Conservation (phyloP, 1,140 invertebrate species). For the Drosophila mauritiana region DNA sequence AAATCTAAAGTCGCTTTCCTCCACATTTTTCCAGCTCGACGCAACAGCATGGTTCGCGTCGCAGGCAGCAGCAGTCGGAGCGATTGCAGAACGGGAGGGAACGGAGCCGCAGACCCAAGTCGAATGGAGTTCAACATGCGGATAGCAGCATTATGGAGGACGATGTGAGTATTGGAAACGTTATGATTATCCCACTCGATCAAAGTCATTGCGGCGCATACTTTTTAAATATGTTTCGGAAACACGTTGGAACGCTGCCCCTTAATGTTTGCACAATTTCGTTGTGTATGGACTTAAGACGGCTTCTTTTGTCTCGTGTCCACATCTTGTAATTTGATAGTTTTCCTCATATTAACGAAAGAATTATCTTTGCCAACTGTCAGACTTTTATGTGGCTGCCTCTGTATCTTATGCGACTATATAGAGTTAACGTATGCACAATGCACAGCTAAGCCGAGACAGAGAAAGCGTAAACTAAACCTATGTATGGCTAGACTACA, state of each 20-base stretch:
- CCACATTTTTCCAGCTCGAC: slow-evolving; percentile 48
- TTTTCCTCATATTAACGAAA: slow-evolving; percentile 64
- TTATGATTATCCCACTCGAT: slow-evolving; percentile 49
- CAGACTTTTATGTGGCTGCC: slow-evolving; percentile 42
- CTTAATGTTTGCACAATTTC: slow-evolving; percentile 52
- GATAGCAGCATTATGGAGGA: slow-evolving; percentile 84
- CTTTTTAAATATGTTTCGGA: slow-evolving; percentile 66
- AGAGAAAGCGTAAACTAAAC: slow-evolving; percentile 34
- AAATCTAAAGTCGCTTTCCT: slow-evolving; percentile 30
- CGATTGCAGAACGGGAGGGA: slow-evolving; percentile 72
- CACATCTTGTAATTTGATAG: slow-evolving; percentile 77
- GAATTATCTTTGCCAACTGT: slow-evolving; percentile 54
- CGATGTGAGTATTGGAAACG: slow-evolving; percentile 62
- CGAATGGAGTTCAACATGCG: slow-evolving; percentile 79
- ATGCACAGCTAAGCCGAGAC: slow-evolving; percentile 8
- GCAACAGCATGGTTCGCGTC: slow-evolving; percentile 65
- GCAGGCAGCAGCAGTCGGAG: slow-evolving; percentile 69
- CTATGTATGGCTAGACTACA: slow-evolving; percentile 9
- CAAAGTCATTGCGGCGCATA: slow-evolving; percentile 50
- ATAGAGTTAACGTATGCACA: slow-evolving; percentile 65
- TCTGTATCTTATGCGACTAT: slow-evolving; percentile 17
- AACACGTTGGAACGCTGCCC: slow-evolving; percentile 10
- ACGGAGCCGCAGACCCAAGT: slow-evolving; percentile 75
- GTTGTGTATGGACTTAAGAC: slow-evolving; percentile 36
- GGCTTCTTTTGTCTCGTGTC: slow-evolving; percentile 43